Base-by-base conservation (phyloP, 1,140 invertebrate genomes). In the Brachionus paranguensis region DNA sequence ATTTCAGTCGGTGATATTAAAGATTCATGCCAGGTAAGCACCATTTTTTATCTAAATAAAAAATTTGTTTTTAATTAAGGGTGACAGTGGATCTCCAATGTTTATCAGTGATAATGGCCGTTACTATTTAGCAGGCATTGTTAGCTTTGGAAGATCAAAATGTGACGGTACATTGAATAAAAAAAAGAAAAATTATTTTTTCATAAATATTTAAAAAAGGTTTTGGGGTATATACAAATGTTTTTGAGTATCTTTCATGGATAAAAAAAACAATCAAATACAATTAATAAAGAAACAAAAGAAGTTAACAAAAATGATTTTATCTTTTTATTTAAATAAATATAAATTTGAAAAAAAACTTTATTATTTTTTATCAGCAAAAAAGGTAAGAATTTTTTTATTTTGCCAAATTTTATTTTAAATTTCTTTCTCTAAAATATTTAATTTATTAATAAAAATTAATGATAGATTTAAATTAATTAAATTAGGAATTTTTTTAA, bases 21-120 rank as follows among this genome's bases (percentile, higher is more conserved):
- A 50, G 72, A 76, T 37, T 76, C 72, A 29, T 76, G 72, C 27
- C 72, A 76, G 43, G 72, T 76, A 76, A 76, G 12, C 0, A 20
- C 27, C 27, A 72, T 10, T 20, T 5, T 20, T 8, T 60, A 27
- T 24, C 0, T 8, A 68, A 68, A 68, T 24, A 41, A n/a, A 68
- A 29, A 29, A n/a, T 68, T 14, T 33, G 41, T 2, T 74, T 74
- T 45, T 24, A 14, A 70, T 20, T 10, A 76, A 37, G 72, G 72
- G 72, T 27, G 72, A 76, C 29, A 76, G 72, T 29, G 72, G 72
- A 12, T 47, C 43, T 1, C 72, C 72, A 14, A 24, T 76, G 43
- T 47, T 76, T 47, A 10, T 37, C 10, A 29, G 29, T 11, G 24
- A 76, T 8, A 47, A 47, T 11, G 45, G 20, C 10, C 20, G 12